Evolutionary conservation across 2,888 invertebrate genomes (phyloP), one percentile per base, ranked within the genome.

Genomic region (Altica lythri): DNA sequence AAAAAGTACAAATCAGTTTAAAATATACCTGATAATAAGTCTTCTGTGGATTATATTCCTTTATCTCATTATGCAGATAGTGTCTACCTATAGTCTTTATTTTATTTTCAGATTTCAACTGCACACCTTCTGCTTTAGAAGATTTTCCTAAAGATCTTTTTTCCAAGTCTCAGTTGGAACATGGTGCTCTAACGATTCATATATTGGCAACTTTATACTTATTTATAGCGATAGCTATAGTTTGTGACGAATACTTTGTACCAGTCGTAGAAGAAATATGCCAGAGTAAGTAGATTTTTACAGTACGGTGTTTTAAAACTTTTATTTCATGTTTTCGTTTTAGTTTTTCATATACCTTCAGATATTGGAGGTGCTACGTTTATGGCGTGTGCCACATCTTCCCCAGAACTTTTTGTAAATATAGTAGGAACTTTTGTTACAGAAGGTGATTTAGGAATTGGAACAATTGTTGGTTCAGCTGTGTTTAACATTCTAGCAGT

Each of bases 401-500:
- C 40, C 10, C 49, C 49, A 10, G 49, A 49, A 40, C 49, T 49
- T 30, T 49, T 49, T 22, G 32, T 49, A 18, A 49, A 49, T 16
- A 37, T 49, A 2, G 25, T 49, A 4, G 49, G 49, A 14, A 49
- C 49, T 22, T 49, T 49, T 42, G 40, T 49, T 14, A 49, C 49
- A 8, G 22, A 49, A 49, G 49, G 49, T 5, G 49, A 49, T 9
- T 40, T 49, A 16, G 49, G 49, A 19, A 13, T 49, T 9, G 49
- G 49, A 32, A 49, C 49, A 16, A 49, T 49, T 8, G 40, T 49
- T 8, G 49, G 49, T 8, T 49, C 49, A 16, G 35, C 40, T 22
- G 49, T 49, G 6, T 49, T 49, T 17, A 49, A 49, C 29, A 49
- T 49, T 18, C 42, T 49, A 14, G 49, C 40, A 22, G 49, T 49